These are phyloP conservation scores for Cepphus grylle DNA, from an alignment of 2,113 vertebrate species.

Conservation along the genomic window DNA sequence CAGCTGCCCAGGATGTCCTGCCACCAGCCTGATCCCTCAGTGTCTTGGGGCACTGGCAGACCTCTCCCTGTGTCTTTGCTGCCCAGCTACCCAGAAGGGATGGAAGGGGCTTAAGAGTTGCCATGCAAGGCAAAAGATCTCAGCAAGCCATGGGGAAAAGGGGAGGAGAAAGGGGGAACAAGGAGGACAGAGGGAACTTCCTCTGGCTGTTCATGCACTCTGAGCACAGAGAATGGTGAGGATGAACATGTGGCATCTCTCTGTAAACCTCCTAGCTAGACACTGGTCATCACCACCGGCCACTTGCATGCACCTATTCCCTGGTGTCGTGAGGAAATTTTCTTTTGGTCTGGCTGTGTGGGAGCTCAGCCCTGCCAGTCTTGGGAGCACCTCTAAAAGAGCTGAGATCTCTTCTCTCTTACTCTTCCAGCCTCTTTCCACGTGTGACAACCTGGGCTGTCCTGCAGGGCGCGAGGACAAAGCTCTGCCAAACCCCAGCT, in stretches of 20 bases:
- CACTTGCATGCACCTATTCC: not conserved
- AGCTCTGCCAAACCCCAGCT: not conserved
- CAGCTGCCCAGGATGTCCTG: not conserved
- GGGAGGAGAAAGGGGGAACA: not conserved
- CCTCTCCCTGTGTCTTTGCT: not conserved
- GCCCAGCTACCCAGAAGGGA: not conserved
- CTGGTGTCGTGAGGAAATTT: not conserved
- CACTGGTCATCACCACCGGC: not conserved
- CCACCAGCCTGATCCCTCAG: not conserved
- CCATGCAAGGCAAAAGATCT: not conserved
- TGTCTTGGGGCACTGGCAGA: not conserved
- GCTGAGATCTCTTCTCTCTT: not conserved
- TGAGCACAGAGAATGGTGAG: not conserved
- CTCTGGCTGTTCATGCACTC: not conserved
- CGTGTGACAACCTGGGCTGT: not conserved
- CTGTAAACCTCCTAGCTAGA: not conserved
- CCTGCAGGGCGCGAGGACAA: not conserved
- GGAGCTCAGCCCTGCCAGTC: not conserved
- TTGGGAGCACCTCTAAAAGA: not conserved
- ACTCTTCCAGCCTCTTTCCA: not conserved
- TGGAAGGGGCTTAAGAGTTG: not conserved
- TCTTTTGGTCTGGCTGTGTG: not conserved
- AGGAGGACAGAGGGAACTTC: not conserved
- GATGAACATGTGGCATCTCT: fast-evolving
- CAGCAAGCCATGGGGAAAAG: not conserved